Evolutionary conservation across 1,140 invertebrate genomes (phyloP).

Genomic region (Drosophila teissieri): DNA sequence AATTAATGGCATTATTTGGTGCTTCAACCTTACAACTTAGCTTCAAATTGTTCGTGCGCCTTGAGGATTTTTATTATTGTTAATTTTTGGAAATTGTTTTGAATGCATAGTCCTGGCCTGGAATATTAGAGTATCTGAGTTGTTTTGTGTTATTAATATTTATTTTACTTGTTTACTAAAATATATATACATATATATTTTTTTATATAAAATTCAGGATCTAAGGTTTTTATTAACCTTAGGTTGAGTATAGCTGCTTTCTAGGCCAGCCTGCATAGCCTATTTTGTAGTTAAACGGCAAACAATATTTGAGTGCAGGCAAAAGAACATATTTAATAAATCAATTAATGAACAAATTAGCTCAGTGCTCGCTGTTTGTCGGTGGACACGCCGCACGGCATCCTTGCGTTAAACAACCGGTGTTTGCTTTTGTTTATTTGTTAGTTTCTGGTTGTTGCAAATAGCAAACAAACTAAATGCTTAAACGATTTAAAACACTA

Average conservation of each 20-base stretch:
- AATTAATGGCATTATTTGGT: conserved; percentile 6
- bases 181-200: too few relatives aligned
- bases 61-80: not conserved
- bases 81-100: too few relatives aligned
- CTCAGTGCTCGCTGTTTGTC: not conserved
- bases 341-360: not conserved
- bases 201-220: not conserved
- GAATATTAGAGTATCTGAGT: too few relatives aligned
- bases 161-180: too few relatives aligned
- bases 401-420: not conserved
- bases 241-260: not conserved
- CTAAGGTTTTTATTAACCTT: not conserved
- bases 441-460: conserved; percentile 28
- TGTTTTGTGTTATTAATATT: too few relatives aligned
- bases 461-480: conserved; percentile 52
- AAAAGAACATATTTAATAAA: conserved; percentile 7
- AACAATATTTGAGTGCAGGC: not conserved
- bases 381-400: not conserved
- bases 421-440: conserved; percentile 12
- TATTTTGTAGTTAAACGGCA: not conserved
- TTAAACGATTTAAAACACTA: conserved; percentile 39
- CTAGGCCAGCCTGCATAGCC: too few relatives aligned
- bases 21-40: not conserved
- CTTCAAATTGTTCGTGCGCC: not conserved
- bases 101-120: too few relatives aligned